Evolutionary conservation across 2,888 invertebrate species (phyloP), one percentile per base, ranked within the genome.

Genomic region (Agriopis aurantiaria): DNA sequence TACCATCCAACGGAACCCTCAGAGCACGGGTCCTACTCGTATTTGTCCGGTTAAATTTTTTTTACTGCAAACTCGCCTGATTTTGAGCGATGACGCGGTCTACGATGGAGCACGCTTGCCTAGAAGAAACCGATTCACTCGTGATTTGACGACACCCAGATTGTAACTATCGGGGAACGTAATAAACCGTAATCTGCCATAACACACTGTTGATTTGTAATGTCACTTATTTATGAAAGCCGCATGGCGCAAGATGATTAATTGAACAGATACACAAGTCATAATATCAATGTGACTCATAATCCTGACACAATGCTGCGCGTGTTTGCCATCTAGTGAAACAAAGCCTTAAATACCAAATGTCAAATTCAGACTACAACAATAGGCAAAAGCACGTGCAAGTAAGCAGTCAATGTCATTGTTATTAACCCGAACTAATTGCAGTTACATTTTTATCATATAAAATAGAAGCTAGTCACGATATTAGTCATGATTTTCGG

Each of bases 331-430:
- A 80, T 77, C 69, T 71, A 79, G 72, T 77, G 80, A 79, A 76
- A 83, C 84, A 80, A 80, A 80, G 78, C 76, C 78, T 76, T 75
- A 85, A 78, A 83, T 83, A 78, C 78, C 82, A 78, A 74, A 78
- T 73, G 78, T 80, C 83, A 80, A 79, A 75, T 74, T 73, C 71
- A 78, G 61, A 77, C 68, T 64, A 78, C 75, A 80, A 84, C 83
- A 85, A 83, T 81, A 72, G 68, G 12, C 68, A 45, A 69, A 71
- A 74, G 81, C 86, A 88, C 85, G 84, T 86, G 86, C 84, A 80
- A 72, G 74, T 71, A 70, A 76, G 76, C 74, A 72, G 74, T 78
- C 71, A 73, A 68, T 72, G 58, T 65, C 72, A 68, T 75, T 75
- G 72, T 75, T 65, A 69, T 59, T 72, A 66, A 73, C 72, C 73